A percentile compares a stretch with the other conserved stretches of the same genome.
These are phyloP conservation scores for Cactoblastis cactorum DNA, from an alignment of 2,888 invertebrate genomes.

Conservation along the genomic window DNA sequence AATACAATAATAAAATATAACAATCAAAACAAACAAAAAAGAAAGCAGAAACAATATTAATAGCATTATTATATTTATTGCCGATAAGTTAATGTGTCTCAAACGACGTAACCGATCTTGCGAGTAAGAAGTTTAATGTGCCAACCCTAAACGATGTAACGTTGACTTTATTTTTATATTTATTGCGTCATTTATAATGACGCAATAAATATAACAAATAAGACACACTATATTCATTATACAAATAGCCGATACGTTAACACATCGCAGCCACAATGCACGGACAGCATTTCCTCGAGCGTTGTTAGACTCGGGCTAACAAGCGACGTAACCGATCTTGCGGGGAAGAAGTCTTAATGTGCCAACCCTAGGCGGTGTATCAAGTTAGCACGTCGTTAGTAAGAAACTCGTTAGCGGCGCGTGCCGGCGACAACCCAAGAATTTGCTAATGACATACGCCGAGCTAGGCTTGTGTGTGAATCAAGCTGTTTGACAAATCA, in stretches of 20 bases:
- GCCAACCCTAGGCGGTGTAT: slow-evolving; percentile 46
- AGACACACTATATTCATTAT: too few species aligned
- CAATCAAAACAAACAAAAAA: too few species aligned
- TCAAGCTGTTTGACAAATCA: slow-evolving; percentile 42
- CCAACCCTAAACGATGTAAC: slow-evolving; percentile 49
- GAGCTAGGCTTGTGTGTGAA: slow-evolving; percentile 11
- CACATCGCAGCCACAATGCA: neutral
- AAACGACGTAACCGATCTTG: slow-evolving; percentile 4
- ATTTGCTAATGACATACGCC: slow-evolving; percentile 71
- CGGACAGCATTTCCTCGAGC: neutral
- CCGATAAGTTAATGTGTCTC: neutral
- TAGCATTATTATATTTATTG: too few species aligned
- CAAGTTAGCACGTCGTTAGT: slow-evolving; percentile 74
- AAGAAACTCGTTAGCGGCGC: slow-evolving; percentile 73
- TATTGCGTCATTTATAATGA: too few species aligned
- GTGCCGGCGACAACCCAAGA: slow-evolving; percentile 71
- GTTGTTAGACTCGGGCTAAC: slow-evolving; percentile 13
- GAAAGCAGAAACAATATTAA: too few species aligned
- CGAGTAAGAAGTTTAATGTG: slow-evolving; percentile 15
- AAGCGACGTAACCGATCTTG: slow-evolving; percentile 5
- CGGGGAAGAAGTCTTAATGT: slow-evolving; percentile 15
- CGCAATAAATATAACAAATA: too few species aligned
- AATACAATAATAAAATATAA: too few species aligned
- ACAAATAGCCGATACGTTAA: neutral
- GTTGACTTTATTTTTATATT: too few species aligned